Percentiles rank a stretch among this genome's conserved stretches.
Conservation (phyloP, 2,797 vertebrate species). For the Amazonetta brasiliensis region DNA sequence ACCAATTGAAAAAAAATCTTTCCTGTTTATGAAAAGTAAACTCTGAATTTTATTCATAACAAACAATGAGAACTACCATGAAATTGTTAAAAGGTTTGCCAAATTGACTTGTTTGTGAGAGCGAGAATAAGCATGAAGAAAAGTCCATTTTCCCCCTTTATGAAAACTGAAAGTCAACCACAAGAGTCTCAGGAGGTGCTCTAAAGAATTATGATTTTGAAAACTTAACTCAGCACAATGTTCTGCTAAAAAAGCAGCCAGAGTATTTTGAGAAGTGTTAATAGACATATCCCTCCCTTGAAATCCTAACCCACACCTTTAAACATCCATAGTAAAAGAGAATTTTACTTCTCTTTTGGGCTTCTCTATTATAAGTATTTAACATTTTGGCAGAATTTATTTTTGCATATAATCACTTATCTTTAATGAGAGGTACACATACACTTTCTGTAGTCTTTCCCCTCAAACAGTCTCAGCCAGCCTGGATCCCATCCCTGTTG, state of each 20-base stretch:
- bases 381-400: neutral
- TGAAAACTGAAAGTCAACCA: neutral
- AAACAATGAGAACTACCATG: slow-evolving; percentile 23
- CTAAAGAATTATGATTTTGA: neutral
- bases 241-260: neutral
- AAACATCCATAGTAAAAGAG: neutral
- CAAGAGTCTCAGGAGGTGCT: neutral
- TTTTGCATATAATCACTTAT: neutral
- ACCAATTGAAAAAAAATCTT: slow-evolving; percentile 35
- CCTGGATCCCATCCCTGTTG: neutral
- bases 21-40: slow-evolving; percentile 35
- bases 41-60: slow-evolving; percentile 57
- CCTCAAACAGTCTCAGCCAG: neutral
- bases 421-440: neutral
- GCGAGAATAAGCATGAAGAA: neutral
- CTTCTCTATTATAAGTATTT: neutral
- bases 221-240: neutral
- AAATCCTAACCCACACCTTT: neutral
- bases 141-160: neutral
- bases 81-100: slow-evolving; percentile 60
- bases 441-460: neutral
- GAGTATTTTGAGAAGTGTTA: neutral
- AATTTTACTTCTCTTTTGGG: too few species aligned
- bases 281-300: neutral
- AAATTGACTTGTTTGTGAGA: slow-evolving; percentile 33